Evolutionary conservation across 2,888 invertebrate species (phyloP).

Genomic region (Prenolepis imparis): DNA sequence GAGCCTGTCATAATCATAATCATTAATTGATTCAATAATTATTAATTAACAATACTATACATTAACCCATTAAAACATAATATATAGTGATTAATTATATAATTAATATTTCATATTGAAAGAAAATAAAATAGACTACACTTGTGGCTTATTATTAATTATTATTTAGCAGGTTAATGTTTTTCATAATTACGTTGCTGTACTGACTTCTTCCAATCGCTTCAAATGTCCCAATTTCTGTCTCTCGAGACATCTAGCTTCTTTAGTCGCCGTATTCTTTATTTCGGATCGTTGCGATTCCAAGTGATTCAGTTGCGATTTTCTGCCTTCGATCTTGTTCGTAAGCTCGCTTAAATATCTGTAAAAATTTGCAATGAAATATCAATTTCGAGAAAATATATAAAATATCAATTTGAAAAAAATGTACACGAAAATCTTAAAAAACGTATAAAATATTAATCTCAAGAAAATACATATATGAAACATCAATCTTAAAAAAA

Average conservation of each 20-base stretch:
- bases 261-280: conserved; percentile 90
- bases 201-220: conserved; percentile 89
- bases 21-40: conserved; percentile 12
- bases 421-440: neutral
- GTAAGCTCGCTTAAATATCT: conserved; percentile 84
- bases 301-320: conserved; percentile 89
- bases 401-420: too few relatives aligned
- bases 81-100: neutral
- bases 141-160: neutral
- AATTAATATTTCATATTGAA: neutral
- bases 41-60: neutral
- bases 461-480: neutral
- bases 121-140: neutral
- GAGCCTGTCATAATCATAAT: conserved; percentile 85
- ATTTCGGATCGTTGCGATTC: conserved; percentile 90
- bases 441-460: neutral
- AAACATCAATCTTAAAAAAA: neutral
- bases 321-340: conserved; percentile 90
- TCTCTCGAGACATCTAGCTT: conserved; percentile 91
- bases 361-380: conserved; percentile 46
- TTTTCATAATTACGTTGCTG: conserved; percentile 1
- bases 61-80: neutral
- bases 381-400: neutral
- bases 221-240: conserved; percentile 88
- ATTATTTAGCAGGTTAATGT: conserved; percentile 7